Evolutionary conservation across 37 sponge, comb jelly and placozoan species (phyloP).

Genomic region (Chondrosia reniformis): DNA sequence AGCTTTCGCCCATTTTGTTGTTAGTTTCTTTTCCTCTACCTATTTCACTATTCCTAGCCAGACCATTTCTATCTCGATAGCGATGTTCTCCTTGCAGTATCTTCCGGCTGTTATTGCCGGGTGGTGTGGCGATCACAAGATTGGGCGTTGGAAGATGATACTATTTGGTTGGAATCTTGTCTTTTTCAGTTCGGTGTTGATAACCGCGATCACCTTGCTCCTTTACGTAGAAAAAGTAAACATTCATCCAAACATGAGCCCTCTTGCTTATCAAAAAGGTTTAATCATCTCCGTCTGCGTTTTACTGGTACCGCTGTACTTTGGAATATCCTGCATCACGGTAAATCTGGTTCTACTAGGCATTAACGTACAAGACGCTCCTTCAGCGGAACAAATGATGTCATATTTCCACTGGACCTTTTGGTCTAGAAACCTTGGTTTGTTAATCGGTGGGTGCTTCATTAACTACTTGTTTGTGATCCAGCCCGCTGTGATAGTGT

Average conservation of each 20-base stretch:
- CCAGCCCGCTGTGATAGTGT: too few species aligned
- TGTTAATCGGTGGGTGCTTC: not conserved
- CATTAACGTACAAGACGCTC: not conserved
- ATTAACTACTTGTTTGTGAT: not conserved
- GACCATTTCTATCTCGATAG: not conserved
- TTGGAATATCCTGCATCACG: conserved; percentile 2
- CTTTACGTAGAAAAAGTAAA: not conserved
- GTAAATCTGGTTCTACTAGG: conserved; percentile 12
- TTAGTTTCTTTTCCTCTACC: not conserved
- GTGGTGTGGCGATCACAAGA: not conserved
- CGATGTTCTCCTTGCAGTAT: not conserved
- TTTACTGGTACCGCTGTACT: not conserved
- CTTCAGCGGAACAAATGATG: not conserved
- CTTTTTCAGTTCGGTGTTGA: not conserved
- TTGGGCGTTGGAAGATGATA: not conserved
- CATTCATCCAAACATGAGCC: not conserved
- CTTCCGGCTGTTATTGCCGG: not conserved
- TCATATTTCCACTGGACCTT: conserved; percentile 13
- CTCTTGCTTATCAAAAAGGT: not conserved
- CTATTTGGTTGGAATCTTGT: conserved; percentile 3
- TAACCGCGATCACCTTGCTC: not conserved
- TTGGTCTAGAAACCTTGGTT: not conserved
- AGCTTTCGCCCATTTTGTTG: not conserved
- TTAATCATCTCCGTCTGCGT: not conserved
- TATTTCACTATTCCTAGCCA: not conserved